A percentile compares a stretch with the other conserved stretches of the same genome.
phyloP scores from a whole-genome alignment of 2,113 vertebrate genomes.

The Pangasianodon hypophthalmus region DNA sequence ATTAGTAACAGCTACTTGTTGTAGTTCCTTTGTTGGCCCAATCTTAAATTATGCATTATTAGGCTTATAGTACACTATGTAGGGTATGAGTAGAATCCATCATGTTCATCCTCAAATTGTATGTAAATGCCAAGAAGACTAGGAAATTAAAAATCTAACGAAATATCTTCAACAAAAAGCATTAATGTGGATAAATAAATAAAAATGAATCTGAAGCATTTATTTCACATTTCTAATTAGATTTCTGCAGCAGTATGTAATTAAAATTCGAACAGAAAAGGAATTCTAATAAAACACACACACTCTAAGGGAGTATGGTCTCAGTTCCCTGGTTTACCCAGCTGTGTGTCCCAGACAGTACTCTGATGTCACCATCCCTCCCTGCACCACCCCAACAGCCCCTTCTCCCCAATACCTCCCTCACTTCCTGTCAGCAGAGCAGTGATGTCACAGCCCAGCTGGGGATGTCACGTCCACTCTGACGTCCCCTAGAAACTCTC shows the following conservation, averaged over 20 bases:
- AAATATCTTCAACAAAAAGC: background rate
- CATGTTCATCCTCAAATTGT: background rate
- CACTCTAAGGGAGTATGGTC: constrained; percentile 30
- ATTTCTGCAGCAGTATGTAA: background rate
- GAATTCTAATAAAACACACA: constrained; percentile 41
- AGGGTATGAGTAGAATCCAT: background rate
- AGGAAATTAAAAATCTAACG: background rate
- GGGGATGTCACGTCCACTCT: constrained; percentile 74
- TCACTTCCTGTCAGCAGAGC: constrained; percentile 69
- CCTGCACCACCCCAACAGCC: constrained; percentile 9
- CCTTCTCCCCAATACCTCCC: constrained; percentile 61
- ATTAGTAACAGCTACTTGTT: background rate
- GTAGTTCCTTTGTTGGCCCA: background rate
- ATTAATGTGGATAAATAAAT: background rate
- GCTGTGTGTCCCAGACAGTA: constrained; percentile 68
- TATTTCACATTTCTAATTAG: background rate
- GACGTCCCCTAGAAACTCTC: constrained; percentile 25
- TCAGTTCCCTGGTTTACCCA: constrained; percentile 71
- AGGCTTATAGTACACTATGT: background rate
- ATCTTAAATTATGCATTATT: background rate
- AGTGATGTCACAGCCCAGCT: constrained; percentile 77
- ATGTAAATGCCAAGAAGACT: background rate
- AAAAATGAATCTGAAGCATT: background rate
- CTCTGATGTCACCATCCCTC: constrained; percentile 71
- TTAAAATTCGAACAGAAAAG: no score